Conservation (phyloP, 2,113 vertebrate genomes). For the Ginglymostoma cirratum region DNA sequence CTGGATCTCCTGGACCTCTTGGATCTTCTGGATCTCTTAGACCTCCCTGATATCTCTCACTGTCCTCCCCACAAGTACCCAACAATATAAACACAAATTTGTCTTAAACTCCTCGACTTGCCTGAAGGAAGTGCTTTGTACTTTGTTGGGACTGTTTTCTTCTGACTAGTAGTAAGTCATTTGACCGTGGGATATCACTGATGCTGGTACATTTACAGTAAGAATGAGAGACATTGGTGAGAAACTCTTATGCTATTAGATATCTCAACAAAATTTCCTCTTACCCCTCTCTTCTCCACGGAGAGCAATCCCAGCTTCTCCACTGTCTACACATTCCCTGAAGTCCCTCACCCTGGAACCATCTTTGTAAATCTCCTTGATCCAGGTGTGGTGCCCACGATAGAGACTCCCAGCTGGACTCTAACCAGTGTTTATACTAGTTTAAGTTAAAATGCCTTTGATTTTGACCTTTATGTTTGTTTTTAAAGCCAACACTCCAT, state of each 20-base stretch:
- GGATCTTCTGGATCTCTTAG: not conserved
- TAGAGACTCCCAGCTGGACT: not conserved
- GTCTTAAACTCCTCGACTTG: too few species aligned
- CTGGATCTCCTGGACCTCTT: too few species aligned
- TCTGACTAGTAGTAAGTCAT: not conserved
- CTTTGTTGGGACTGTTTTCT: not conserved
- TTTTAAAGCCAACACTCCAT: not conserved
- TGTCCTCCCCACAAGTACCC: not conserved
- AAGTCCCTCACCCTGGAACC: not conserved
- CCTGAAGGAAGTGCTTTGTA: not conserved
- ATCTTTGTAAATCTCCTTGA: not conserved
- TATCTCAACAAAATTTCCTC: not conserved
- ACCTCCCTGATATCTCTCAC: not conserved
- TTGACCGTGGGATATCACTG: not conserved
- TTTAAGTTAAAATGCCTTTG: not conserved
- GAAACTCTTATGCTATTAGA: not conserved
- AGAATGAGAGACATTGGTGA: not conserved
- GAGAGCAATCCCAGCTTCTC: not conserved
- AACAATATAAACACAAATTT: too few species aligned
- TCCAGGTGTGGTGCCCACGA: not conserved
- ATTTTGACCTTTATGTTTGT: not conserved
- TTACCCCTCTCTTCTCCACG: not conserved
- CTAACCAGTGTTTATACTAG: not conserved
- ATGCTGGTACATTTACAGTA: not conserved
- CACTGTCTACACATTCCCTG: not conserved